Evolutionary conservation across 2,797 vertebrate genomes (phyloP).

Genomic region (Lacerta agilis): DNA sequence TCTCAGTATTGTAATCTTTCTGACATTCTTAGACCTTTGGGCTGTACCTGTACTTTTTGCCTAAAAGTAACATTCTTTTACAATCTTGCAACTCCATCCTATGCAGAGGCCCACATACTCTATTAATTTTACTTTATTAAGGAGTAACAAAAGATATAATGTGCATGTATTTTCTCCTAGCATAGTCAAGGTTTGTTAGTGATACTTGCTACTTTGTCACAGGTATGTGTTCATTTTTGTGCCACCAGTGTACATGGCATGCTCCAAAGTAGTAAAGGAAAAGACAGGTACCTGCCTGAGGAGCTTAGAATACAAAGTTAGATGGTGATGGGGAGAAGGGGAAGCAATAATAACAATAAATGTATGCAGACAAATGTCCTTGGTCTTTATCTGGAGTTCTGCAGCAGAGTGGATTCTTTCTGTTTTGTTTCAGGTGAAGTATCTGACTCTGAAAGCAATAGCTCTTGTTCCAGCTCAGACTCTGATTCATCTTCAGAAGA

Average conservation of each 20-base stretch:
- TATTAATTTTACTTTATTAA: not conserved
- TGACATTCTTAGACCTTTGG: not conserved
- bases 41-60: not conserved
- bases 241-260: not conserved
- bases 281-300: not conserved
- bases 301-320: not conserved
- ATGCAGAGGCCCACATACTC: not conserved
- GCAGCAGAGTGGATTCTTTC: not conserved
- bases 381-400: not conserved
- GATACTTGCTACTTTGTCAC: not conserved
- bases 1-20: not conserved
- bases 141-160: not conserved
- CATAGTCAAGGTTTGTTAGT: not conserved
- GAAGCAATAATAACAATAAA: not conserved
- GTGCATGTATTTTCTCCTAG: not conserved
- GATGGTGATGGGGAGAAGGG: not conserved
- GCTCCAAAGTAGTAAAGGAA: not conserved
- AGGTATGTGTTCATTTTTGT: not conserved
- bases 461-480: constrained; percentile 95
- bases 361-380: not conserved
- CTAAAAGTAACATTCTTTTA: not conserved
- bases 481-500: constrained; percentile 96
- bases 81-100: not conserved
- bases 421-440: constrained; percentile 88
- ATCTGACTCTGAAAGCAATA: constrained; percentile 97